Conservation (phyloP, 2,113 vertebrate species). For the Oceanites oceanicus region DNA sequence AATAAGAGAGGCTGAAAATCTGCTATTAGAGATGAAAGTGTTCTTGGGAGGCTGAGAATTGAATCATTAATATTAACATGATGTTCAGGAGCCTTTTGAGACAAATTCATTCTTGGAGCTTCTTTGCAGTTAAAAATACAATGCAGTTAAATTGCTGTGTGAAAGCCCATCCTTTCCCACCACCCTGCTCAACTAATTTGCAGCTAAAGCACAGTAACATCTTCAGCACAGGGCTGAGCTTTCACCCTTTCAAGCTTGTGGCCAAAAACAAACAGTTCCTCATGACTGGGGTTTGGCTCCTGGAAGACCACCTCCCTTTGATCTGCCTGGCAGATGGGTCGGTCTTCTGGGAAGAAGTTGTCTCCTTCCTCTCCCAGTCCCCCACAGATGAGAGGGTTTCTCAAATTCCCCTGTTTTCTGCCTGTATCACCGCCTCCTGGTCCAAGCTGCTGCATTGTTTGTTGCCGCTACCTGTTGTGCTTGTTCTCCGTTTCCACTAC, state of each 20-base stretch:
- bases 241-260: neutral
- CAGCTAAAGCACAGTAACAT: neutral
- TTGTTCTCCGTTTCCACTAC: neutral
- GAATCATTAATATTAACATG: conserved; percentile 22
- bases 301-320: neutral
- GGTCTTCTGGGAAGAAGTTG: neutral
- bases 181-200: neutral
- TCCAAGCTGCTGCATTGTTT: conserved; percentile 7
- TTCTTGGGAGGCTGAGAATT: neutral
- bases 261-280: neutral
- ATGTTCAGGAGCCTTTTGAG: conserved; percentile 4
- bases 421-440: neutral
- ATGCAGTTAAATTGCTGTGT: neutral
- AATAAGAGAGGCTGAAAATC: conserved; percentile 18
- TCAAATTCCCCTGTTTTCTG: conserved; percentile 29
- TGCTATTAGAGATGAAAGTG: neutral
- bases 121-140: conserved; percentile 17
- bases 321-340: neutral
- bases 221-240: neutral
- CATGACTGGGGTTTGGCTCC: neutral
- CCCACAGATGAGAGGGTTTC: neutral
- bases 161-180: neutral
- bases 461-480: neutral
- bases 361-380: neutral
- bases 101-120: conserved; percentile 6